phyloP scores from a whole-genome alignment of 2,888 invertebrate genomes.

The Adineta ricciae region DNA sequence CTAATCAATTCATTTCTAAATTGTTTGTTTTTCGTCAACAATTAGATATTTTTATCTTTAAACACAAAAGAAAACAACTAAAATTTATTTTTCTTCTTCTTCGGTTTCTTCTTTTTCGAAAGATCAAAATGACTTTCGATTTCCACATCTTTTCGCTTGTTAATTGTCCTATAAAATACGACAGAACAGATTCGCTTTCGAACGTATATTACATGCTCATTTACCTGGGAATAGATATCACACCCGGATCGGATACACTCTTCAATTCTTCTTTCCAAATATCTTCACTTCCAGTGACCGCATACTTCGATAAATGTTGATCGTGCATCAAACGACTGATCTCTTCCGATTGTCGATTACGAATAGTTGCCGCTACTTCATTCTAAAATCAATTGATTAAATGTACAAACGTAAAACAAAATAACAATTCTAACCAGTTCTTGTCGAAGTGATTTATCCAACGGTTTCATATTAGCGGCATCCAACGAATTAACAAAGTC shows the following conservation, averaged over 20 bases:
- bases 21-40: not conserved
- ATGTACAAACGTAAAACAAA: too few species aligned
- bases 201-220: not conserved
- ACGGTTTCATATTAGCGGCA: constrained; percentile 17
- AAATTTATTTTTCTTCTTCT: constrained; percentile 1
- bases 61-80: not conserved
- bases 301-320: constrained; percentile 23
- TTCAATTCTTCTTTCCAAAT: constrained; percentile 30
- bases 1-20: not conserved
- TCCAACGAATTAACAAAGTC: constrained; percentile 15
- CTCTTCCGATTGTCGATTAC: constrained; percentile 26
- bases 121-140: not conserved
- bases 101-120: not conserved
- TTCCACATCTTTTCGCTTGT: not conserved
- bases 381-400: not conserved
- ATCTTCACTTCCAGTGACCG: constrained; percentile 29
- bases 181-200: too few species aligned
- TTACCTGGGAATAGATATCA: not conserved
- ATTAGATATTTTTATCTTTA: not conserved
- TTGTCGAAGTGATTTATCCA: constrained; percentile 20
- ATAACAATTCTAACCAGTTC: not conserved
- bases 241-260: not conserved
- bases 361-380: constrained; percentile 22
- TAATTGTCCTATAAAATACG: not conserved
- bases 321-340: constrained; percentile 6